Percentiles rank a stretch among this genome's conserved stretches.
phyloP scores from a whole-genome alignment of 1,140 invertebrate species.

The Drosophila albomicans region DNA sequence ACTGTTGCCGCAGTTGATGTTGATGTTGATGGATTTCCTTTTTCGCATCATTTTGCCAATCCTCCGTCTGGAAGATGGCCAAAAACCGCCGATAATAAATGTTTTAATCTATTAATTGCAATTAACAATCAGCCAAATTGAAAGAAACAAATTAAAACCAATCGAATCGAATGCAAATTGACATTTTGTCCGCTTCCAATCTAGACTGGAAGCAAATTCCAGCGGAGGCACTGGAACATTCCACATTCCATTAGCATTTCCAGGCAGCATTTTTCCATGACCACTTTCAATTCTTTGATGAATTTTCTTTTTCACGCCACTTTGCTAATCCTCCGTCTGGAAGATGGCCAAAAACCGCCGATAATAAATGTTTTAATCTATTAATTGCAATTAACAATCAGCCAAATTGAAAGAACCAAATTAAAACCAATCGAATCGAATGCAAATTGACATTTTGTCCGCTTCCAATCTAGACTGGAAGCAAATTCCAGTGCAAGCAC shows the following conservation, averaged over 20 bases:
- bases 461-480: not conserved
- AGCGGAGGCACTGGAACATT: slow-evolving; percentile 20
- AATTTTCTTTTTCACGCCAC: too few species aligned
- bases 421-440: slow-evolving; percentile 54
- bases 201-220: slow-evolving; percentile 9
- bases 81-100: too few species aligned
- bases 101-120: not conserved
- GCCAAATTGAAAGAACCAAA: slow-evolving; percentile 43
- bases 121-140: slow-evolving; percentile 68
- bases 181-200: slow-evolving; percentile 49
- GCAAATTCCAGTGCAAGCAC: slow-evolving; percentile 28
- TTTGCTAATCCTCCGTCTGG: too few species aligned
- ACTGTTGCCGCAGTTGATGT: too few species aligned
- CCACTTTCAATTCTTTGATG: slow-evolving; percentile 26
- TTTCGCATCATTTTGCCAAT: too few species aligned
- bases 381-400: slow-evolving; percentile 54
- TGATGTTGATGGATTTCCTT: too few species aligned
- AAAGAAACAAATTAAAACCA: not conserved
- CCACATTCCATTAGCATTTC: slow-evolving; percentile 46
- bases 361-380: too few species aligned
- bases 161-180: slow-evolving; percentile 78
- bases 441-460: slow-evolving; percentile 81
- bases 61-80: too few species aligned
- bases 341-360: too few species aligned
- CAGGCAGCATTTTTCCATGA: slow-evolving; percentile 35